Base-by-base conservation (phyloP, 2,113 vertebrate species). In the Pachyramphus minor region DNA sequence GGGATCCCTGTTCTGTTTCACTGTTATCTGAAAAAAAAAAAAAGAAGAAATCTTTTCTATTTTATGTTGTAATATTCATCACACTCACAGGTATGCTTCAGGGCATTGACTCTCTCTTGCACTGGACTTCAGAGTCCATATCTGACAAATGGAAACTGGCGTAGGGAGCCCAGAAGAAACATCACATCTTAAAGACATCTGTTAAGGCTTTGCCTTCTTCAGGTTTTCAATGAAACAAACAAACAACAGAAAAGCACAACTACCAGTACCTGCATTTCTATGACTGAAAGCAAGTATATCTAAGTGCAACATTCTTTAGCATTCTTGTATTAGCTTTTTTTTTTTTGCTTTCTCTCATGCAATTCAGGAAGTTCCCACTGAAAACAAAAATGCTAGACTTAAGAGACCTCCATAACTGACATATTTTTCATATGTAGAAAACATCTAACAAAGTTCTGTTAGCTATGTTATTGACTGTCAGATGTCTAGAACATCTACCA, bases 21-120 rank as follows among this genome's bases (percentile, higher is more conserved):
- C 8, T 79, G 85, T 84, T 97, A 96, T 88, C 98, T 98, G 95
- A 80, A 97, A 97, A 88, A 95, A 80, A 97, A 97, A 88, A 86
- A 45, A 96, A 95, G 33, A 62, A 45, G 5, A 21, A 9, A 18
- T 8, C 2, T 73, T 92, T 71, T 87, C 42, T 84, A 9, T 45
- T 85, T 79, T 45, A 45, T 58, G 15, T n/a, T 22, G 1, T 4
- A 68, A 47, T 60, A 59, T 16, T 59, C 27, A 78, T 37, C 9
- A 77, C 44, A 25, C 24, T 55, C 11, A 63, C 6, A 88, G 23
- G 15, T 16, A 67, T 63, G 21, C 30, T 60, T 37, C 37, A 47
- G 4, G 23, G 27, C 18, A 87, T 12, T 5, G 28, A 52, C 10
- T 59, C 6, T 53, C 16, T 71, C 27, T 74, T 71, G 15, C 27